phyloP scores from a whole-genome alignment of 37 sponge, comb jelly and placozoan species.

The Bolinopsis microptera region DNA sequence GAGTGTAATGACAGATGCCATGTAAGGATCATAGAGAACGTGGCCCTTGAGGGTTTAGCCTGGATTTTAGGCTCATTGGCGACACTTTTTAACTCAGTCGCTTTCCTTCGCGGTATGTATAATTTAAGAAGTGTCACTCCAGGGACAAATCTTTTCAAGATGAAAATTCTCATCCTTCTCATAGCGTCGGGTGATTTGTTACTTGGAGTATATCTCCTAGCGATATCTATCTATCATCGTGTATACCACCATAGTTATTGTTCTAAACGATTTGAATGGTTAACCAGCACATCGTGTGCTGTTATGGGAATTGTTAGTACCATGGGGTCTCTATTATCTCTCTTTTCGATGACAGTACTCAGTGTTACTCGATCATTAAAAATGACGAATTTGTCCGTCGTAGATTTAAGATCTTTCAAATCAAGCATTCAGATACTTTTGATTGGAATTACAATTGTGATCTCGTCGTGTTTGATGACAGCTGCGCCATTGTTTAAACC shows the following conservation, averaged over 20 bases:
- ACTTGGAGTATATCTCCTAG: not conserved
- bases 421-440: not conserved
- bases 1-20: not conserved
- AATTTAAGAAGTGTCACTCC: not conserved
- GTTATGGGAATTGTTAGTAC: not conserved
- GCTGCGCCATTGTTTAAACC: not conserved
- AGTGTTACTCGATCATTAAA: not conserved
- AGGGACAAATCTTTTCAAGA: not conserved
- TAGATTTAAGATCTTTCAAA: not conserved
- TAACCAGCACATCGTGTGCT: not conserved
- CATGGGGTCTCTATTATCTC: not conserved
- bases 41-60: not conserved
- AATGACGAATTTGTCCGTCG: not conserved
- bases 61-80: not conserved
- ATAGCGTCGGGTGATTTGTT: not conserved
- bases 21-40: not conserved
- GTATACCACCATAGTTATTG: not conserved
- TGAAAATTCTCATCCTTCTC: not conserved
- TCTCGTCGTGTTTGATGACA: not conserved
- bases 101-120: not conserved
- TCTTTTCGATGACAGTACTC: slow-evolving; percentile 19
- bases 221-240: not conserved
- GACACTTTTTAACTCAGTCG: not conserved
- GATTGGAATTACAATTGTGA: not conserved
- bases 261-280: not conserved